Percentiles rank a stretch among this genome's conserved stretches.
These are phyloP conservation scores for Zoroaster sp. DNA, from an alignment of 53 echinoderm and acorn worm species.

Conservation along the genomic window DNA sequence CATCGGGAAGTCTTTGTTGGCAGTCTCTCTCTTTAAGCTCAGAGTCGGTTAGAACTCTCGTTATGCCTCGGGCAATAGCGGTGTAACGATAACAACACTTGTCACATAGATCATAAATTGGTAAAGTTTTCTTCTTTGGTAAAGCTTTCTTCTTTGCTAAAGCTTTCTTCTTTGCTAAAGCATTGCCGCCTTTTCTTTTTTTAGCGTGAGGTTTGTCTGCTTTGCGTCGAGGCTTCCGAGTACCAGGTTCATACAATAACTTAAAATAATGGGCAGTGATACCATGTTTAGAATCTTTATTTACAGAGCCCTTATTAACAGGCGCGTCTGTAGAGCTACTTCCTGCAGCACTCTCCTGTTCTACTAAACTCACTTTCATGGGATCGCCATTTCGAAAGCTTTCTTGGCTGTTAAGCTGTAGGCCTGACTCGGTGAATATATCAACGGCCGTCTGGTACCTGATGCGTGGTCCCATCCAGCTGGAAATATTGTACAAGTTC, in stretches of 20 bases:
- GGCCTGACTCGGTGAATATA: background rate
- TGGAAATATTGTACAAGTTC: background rate
- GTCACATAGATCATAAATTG: background rate
- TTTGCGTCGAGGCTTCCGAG: background rate
- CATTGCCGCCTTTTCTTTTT: background rate
- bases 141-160: background rate
- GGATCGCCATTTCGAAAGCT: background rate
- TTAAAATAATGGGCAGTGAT: background rate
- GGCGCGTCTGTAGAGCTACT: background rate
- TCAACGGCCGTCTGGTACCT: background rate
- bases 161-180: background rate
- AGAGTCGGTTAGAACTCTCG: background rate
- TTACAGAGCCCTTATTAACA: background rate
- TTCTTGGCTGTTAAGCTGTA: background rate
- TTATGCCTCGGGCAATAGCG: background rate
- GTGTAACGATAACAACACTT: constrained; percentile 23
- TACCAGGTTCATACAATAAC: too few species aligned
- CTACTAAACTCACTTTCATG: background rate
- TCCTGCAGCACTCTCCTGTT: background rate
- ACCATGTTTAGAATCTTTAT: background rate
- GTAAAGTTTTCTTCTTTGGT: background rate
- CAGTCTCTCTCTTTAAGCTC: constrained; percentile 55
- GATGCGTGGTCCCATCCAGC: background rate
- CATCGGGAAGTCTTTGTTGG: constrained; percentile 65
- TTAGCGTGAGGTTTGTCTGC: background rate